Percentiles rank a stretch among this genome's conserved stretches.
These are phyloP conservation scores for Ficedula albicollis DNA, from an alignment of 2,797 vertebrate genomes.

Conservation along the genomic window DNA sequence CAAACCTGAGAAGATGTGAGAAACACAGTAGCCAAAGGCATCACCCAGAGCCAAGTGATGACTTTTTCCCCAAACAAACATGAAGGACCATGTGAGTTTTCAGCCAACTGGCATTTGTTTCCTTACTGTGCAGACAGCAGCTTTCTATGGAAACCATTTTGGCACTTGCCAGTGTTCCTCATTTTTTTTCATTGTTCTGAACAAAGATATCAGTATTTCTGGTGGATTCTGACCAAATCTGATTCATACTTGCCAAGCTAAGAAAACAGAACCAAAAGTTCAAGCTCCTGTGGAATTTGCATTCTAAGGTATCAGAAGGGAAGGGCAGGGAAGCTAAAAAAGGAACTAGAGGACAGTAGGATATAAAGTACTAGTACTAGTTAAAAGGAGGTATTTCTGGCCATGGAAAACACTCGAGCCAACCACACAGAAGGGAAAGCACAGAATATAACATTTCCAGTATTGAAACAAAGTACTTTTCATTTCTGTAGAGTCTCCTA, in stretches of 20 bases:
- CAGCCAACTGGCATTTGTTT: background rate
- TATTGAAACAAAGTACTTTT: background rate
- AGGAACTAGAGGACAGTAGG: background rate
- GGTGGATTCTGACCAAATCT: background rate
- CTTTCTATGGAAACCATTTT: background rate
- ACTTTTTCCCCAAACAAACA: background rate
- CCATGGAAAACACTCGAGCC: background rate
- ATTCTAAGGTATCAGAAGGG: background rate
- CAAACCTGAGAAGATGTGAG: background rate
- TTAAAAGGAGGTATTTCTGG: background rate
- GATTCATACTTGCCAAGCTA: background rate
- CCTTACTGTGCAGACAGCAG: background rate
- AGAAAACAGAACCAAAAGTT: background rate
- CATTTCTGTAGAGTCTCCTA: background rate
- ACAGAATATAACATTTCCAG: background rate
- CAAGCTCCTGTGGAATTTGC: background rate
- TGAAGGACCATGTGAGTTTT: fast-evolving
- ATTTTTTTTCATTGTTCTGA: background rate
- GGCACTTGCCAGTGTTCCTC: background rate
- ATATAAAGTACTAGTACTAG: background rate
- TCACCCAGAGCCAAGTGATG: background rate
- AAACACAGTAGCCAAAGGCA: background rate
- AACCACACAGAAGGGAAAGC: background rate
- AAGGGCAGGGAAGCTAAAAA: background rate
- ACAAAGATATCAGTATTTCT: background rate